Conservation (phyloP, 2,797 vertebrate species). For the Onychomys leucogaster region DNA sequence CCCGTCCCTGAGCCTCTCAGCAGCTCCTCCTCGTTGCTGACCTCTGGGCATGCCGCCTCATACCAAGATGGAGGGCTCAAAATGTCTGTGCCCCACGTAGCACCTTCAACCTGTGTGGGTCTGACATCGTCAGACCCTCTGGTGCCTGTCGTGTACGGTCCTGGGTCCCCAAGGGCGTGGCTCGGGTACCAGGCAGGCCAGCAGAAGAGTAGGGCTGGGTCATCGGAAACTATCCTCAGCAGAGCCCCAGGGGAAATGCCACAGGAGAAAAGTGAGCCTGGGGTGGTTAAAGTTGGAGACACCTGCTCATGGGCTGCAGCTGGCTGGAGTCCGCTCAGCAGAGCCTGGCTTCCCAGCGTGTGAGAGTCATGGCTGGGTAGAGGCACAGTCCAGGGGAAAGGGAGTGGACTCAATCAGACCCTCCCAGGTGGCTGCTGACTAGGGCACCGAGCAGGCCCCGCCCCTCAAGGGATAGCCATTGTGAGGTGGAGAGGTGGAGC, state of each 20-base stretch:
- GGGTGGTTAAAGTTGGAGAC: neutral
- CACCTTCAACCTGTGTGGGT: neutral
- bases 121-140: neutral
- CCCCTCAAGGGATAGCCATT: too few species aligned
- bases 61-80: neutral
- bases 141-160: too few species aligned
- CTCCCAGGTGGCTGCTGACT: neutral
- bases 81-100: neutral
- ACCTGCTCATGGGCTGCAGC: neutral
- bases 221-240: neutral
- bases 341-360: fast-evolving
- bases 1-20: neutral
- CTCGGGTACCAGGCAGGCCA: neutral
- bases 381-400: neutral
- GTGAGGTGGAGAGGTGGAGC: neutral
- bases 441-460: too few species aligned
- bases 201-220: neutral
- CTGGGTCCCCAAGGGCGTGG: neutral
- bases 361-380: neutral
- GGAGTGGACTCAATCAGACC: neutral
- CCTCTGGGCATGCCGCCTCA: neutral
- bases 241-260: too few species aligned
- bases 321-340: neutral
- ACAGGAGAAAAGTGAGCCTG: neutral
- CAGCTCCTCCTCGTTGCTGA: too few species aligned